Evolutionary conservation across 2,888 invertebrate genomes (phyloP).

Genomic region (Brenthis ino): DNA sequence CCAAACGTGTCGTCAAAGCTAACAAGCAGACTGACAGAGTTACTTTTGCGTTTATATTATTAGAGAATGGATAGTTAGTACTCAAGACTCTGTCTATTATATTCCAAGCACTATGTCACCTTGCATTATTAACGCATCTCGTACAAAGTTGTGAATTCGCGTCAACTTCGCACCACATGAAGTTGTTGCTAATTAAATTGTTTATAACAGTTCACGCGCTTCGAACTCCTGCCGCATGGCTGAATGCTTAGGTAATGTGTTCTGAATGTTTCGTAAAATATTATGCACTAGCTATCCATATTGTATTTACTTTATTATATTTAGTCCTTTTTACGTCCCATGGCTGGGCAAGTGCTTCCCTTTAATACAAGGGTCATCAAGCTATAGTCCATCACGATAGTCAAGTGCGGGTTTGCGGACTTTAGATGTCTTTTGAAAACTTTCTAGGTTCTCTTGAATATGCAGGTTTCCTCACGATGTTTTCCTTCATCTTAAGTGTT

Average conservation of each 20-base stretch:
- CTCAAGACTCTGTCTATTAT: conserved; percentile 1
- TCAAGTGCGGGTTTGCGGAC: no score
- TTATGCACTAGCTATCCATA: neutral
- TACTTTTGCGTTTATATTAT: neutral
- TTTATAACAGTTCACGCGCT: conserved; percentile 27
- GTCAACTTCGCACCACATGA: conserved; percentile 21
- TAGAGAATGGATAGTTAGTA: neutral
- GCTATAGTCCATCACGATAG: no score
- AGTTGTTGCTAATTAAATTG: conserved; percentile 30
- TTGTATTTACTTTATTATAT: no score
- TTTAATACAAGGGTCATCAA: no score
- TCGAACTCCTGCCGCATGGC: conserved; percentile 14
- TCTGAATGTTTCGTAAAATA: conserved; percentile 12
- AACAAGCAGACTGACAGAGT: neutral
- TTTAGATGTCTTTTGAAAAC: no score
- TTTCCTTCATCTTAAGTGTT: no score
- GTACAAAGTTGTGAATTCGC: conserved; percentile 18
- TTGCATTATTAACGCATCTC: conserved; percentile 33
- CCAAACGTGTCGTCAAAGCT: no score
- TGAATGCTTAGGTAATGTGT: conserved; percentile 14
- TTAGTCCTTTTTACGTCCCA: no score
- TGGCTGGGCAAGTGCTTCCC: no score
- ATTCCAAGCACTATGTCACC: conserved; percentile 13
- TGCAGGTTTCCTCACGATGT: no score
- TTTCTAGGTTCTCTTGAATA: no score